phyloP scores from a whole-genome alignment of 2,113 vertebrate species.

The Oreochromis aureus region DNA sequence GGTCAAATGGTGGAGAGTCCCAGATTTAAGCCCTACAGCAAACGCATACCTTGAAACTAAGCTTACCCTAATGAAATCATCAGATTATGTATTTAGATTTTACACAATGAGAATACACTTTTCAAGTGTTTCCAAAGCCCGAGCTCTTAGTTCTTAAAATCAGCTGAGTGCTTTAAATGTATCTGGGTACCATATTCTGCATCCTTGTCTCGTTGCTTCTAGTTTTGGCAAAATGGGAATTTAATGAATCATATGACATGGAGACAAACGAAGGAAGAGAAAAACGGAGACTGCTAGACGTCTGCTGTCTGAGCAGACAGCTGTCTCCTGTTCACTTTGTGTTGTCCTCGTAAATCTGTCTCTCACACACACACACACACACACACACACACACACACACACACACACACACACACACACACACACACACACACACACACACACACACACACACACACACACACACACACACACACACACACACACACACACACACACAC shows the following conservation, averaged over 20 bases:
- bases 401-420: neutral
- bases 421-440: neutral
- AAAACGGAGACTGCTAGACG: neutral
- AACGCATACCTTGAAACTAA: neutral
- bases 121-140: neutral
- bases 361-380: neutral
- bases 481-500: neutral
- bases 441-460: neutral
- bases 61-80: neutral
- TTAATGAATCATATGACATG: neutral
- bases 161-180: neutral
- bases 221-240: neutral
- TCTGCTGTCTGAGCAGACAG: slow-evolving; percentile 2
- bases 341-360: slow-evolving; percentile 31
- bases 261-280: neutral
- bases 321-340: slow-evolving; percentile 11
- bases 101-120: neutral
- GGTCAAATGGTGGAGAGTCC: neutral
- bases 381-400: neutral
- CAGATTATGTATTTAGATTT: neutral
- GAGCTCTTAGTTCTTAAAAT: neutral
- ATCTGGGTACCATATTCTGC: neutral
- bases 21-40: neutral
- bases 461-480: neutral
- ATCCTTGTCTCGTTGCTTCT: neutral